Conservation (phyloP, 2,113 vertebrate species). For the Eclectus roratus region DNA sequence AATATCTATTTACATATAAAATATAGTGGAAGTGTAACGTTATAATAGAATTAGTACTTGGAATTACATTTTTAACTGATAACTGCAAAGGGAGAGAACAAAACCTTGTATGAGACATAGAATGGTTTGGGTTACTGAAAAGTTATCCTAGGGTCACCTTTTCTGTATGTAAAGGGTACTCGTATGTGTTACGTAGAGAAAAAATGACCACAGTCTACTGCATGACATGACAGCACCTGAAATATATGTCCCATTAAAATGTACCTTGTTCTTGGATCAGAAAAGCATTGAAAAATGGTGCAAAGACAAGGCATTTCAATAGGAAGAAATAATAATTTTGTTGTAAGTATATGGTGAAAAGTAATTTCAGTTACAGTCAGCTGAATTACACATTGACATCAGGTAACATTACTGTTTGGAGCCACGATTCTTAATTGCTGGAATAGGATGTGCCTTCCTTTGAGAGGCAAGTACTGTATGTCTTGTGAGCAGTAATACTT, state of each 20-base stretch:
- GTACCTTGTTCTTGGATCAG: not conserved
- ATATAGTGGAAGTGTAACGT: too few species aligned
- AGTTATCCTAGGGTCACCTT: not conserved
- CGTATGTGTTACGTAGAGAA: not conserved
- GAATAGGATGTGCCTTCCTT: not conserved
- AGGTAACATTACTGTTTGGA: not conserved
- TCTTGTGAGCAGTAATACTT: not conserved
- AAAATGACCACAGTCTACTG: not conserved
- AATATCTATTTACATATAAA: not conserved
- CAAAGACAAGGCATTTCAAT: not conserved
- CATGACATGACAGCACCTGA: accelerated
- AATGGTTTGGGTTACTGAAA: not conserved
- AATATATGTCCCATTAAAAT: not conserved
- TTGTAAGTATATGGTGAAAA: not conserved
- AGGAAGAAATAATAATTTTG: not conserved
- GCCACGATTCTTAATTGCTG: not conserved
- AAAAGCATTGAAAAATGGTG: not conserved
- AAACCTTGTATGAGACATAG: not conserved
- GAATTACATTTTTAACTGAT: not conserved
- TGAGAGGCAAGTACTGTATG: not conserved
- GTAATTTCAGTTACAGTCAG: not conserved
- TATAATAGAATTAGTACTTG: not conserved
- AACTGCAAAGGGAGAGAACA: not conserved
- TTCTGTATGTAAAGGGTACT: not conserved
- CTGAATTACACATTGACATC: not conserved